Evolutionary conservation across 2,797 vertebrate genomes (phyloP), one percentile per base, ranked within the genome.

Genomic region (Rhinichthys osculus): DNA sequence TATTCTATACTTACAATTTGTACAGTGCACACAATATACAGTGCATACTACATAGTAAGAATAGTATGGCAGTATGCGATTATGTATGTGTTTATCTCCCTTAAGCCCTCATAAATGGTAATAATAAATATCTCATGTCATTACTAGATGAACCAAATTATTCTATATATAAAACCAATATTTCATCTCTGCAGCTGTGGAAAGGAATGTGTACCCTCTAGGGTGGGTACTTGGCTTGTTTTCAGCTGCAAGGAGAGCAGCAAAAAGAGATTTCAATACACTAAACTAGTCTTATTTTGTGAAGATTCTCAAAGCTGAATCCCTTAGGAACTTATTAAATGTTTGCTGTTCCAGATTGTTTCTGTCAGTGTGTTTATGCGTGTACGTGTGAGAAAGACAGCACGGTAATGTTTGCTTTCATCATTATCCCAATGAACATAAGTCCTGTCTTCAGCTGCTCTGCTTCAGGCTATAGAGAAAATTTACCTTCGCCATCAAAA

Each of bases 311-410:
- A 70, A 70, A 78, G 57, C 74, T 30, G 69, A 62, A 76, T 59
- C 71, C 85, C 83, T 59, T 57, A 87, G 89, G 81, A 83, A 73
- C 71, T 10, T 80, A 87, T 89, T 89, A 88, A 83, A 86, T 84
- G 78, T 81, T 86, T 85, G 47, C 70, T 69, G 50, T 50, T 62
- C 47, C 82, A 84, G 67, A 81, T 70, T 83, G 70, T 50, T 78
- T 67, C 72, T 81, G 67, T 81, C 64, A 74, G 62, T 50, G 81
- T 83, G 84, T 81, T 78, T 81, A 88, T 87, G 66, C 66, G 78
- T 81, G 64, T 64, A 42, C 19, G n/a, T 74, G n/a, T 78, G 33
- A 23, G 52, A 66, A 5, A 38, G 52, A 59, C 23, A 69, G n/a
- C 70, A 7, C 2, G 8, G n/a, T 57, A 71, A 74, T 79, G 27